Base-by-base conservation (phyloP, 2,888 invertebrate genomes). In the Andrena hattorfiana region DNA sequence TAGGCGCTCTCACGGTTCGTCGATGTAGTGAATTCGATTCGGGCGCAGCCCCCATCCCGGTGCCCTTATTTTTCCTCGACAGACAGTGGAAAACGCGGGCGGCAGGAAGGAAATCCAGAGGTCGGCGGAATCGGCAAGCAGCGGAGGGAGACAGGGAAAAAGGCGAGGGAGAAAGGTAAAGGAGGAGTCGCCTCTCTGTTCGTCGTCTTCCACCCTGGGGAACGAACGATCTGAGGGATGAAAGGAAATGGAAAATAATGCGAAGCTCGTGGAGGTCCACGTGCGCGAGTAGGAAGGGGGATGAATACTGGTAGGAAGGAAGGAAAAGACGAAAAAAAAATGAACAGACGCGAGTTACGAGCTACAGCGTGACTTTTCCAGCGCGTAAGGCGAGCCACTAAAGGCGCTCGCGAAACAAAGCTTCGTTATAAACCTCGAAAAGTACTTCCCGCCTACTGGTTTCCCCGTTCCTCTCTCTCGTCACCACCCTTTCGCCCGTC, bases 401-500 rank as follows among this genome's bases (percentile, higher is more conserved):
- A 92, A 91, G 89, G 85, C 86, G 85, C 86, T 89, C 84, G 88
- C 86, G 84, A 91, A 90, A 90, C 90, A 90, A 89, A 89, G 87
- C 87, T 90, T 90, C 90, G 88, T 91, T 91, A 92, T 90, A 89
- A 90, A 89, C 86, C 87, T 81, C 73, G 73, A 81, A 82, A 77
- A 87, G 83, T 72, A 66, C 74, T 67, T 75, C 74, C 71, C 79
- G 49, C 72, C 77, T 68, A 54, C 71, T 51, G 68, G 54, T 64
- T 75, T 72, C 64, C 42, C 70, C 16, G 78, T 63, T 64, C 59
- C 67, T 48, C 59, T 60, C 42, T 73, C 59, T 42, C 42, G 42
- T 42, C 64, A 48, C 23, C 35, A 59, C 59, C n/a, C 23, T 64
- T 60, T 60, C 28, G 35, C 28, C 48, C 62, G 28, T 20, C 23